These are phyloP conservation scores for Drosophila bocqueti DNA, from an alignment of 1,140 invertebrate species.

Conservation along the genomic window DNA sequence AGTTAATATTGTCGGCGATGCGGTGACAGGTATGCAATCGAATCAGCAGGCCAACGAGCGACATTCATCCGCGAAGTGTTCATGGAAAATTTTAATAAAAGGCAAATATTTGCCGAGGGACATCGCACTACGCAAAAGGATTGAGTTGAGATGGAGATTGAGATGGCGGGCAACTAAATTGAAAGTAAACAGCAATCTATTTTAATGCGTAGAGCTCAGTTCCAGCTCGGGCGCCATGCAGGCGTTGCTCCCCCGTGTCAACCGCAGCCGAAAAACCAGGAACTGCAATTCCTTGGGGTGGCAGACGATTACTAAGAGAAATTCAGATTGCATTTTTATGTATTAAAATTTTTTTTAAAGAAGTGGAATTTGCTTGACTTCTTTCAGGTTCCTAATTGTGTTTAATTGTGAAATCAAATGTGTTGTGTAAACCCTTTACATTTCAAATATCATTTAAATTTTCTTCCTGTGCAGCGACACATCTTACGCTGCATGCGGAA, in stretches of 20 bases:
- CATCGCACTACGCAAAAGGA: slow-evolving; percentile 33
- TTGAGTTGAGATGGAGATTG: slow-evolving; percentile 36
- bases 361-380: neutral
- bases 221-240: neutral
- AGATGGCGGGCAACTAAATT: slow-evolving; percentile 65
- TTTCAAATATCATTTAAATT: neutral
- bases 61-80: slow-evolving; percentile 40
- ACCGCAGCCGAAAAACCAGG: slow-evolving; percentile 30
- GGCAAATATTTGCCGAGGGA: slow-evolving; percentile 66
- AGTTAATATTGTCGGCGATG: slow-evolving; percentile 53
- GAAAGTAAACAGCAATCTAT: slow-evolving; percentile 79
- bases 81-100: slow-evolving; percentile 66
- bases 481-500: slow-evolving; percentile 5
- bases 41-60: slow-evolving; percentile 35
- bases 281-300: slow-evolving; percentile 8
- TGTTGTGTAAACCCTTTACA: neutral
- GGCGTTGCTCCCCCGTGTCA: slow-evolving; percentile 9
- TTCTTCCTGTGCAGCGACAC: neutral
- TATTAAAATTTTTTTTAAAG: neutral
- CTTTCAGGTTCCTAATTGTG: neutral
- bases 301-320: neutral
- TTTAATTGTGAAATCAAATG: neutral
- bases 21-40: slow-evolving; percentile 48
- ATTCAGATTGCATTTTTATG: neutral
- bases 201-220: slow-evolving; percentile 51